Evolutionary conservation across 2,888 invertebrate species (phyloP), one percentile per base, ranked within the genome.

Genomic region (Gisinianus flammeolus): DNA sequence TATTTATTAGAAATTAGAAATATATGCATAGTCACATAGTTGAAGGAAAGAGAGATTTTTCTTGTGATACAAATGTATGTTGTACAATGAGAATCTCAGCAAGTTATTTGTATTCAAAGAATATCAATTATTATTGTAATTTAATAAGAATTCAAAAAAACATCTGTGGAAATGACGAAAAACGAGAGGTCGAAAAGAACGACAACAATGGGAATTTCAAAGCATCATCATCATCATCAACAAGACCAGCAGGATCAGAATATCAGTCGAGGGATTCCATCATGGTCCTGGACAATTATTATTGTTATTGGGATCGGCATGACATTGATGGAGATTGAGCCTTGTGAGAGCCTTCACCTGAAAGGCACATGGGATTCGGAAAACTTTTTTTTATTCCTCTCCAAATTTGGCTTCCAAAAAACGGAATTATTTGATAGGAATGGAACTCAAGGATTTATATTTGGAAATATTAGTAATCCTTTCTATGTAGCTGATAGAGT

Each of bases 361-460:
- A 89, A 88, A 82, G 93, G 92, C 58, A 90, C 89, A 6, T 92
- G 92, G 87, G 89, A 89, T 81, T 90, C 91, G 2, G 88, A 89
- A 69, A 93, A 69, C 69, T 95, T 95, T 87, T 97, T 96, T 87
- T 93, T 93, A 88, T 96, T 98, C 88, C 89, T 98, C 74, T 91
- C 95, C 28, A 97, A 97, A 88, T 98, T 97, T 88, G 98, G 97
- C 78, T 95, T 98, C 87, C 97, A 98, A 88, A 96, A 97, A 88
- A 97, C 97, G 19, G 95, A 96, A 87, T 90, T 92, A 64, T 92
- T 93, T 85, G 91, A 92, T 85, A 92, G 92, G 85, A 92, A 94
- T 86, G 73, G 72, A 22, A 95, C 96, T 83, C 93, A 93, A 88
- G 98, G 98, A 69, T 98, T 95, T 87, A 95, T 98, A 85, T 98